phyloP scores from a whole-genome alignment of 2,797 vertebrate species.

The Phrynocephalus guinanensis region DNA sequence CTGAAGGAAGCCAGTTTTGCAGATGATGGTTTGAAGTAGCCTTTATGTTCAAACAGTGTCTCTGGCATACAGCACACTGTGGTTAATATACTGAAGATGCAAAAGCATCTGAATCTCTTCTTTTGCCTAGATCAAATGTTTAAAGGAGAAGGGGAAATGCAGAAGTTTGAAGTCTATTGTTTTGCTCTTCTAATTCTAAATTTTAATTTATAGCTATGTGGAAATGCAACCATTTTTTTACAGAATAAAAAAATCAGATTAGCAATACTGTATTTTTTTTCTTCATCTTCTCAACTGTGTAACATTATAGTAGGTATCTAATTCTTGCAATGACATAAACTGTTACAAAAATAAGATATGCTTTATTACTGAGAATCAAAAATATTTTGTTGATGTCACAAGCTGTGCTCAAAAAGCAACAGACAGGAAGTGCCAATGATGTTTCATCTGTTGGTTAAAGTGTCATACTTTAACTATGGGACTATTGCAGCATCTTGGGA shows the following conservation, averaged over 20 bases:
- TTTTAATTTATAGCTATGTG: not conserved
- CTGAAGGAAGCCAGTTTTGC: not conserved
- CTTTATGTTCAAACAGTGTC: not conserved
- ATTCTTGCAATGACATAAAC: not conserved
- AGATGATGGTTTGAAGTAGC: not conserved
- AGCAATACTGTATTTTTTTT: not conserved
- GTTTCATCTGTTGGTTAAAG: not conserved
- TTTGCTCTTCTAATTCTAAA: not conserved
- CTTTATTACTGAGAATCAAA: not conserved
- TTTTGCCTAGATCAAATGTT: not conserved
- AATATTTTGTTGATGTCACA: not conserved
- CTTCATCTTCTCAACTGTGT: too few species aligned
- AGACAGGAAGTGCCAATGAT: not conserved
- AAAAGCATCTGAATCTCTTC: not conserved
- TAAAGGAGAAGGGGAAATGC: not conserved
- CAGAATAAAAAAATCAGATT: not conserved
- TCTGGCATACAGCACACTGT: not conserved
- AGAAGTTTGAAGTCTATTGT: not conserved
- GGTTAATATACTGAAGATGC: not conserved
- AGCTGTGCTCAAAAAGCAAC: not conserved
- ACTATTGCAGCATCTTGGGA: not conserved
- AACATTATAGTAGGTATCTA: not conserved
- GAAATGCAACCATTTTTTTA: not conserved
- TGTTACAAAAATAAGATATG: not conserved
- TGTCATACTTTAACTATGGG: not conserved